Evolutionary conservation across 2,888 invertebrate species (phyloP).

Genomic region (Dioctria rufipes): DNA sequence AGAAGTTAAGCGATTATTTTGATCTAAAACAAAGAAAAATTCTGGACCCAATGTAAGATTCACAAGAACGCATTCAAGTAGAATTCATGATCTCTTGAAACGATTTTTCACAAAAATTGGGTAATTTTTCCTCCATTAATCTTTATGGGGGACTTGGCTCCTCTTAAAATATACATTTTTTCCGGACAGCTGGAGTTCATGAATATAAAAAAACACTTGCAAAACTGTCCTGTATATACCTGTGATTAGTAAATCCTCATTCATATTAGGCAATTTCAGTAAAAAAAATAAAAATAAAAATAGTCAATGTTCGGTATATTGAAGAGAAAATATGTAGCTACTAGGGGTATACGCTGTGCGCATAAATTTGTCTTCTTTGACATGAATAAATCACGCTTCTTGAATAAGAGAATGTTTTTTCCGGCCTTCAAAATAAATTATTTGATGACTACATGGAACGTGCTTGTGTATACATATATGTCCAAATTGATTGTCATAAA

Average conservation of each 20-base stretch:
- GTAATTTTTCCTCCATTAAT: no score
- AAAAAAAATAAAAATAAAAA: not conserved
- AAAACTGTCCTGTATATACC: not conserved
- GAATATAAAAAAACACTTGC: conserved; percentile 18
- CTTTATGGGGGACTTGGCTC: no score
- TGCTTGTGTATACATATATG: no score
- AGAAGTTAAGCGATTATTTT: no score
- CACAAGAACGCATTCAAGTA: no score
- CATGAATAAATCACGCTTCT: conserved; percentile 32
- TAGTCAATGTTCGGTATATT: not conserved
- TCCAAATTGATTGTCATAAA: no score
- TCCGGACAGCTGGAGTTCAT: conserved; percentile 15
- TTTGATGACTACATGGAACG: not conserved
- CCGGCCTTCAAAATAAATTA: conserved; percentile 10
- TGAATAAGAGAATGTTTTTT: conserved; percentile 10
- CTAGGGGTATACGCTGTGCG: conserved; percentile 10
- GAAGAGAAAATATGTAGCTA: not conserved
- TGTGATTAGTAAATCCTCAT: conserved; percentile 40
- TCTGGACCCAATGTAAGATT: no score
- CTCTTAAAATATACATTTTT: not conserved
- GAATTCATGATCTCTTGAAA: no score
- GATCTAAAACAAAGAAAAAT: no score
- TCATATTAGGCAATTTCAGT: not conserved
- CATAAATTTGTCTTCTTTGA: conserved; percentile 32
- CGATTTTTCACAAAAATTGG: no score